Conservation (phyloP, 2,888 invertebrate genomes). For the Eupithecia exiguata region DNA sequence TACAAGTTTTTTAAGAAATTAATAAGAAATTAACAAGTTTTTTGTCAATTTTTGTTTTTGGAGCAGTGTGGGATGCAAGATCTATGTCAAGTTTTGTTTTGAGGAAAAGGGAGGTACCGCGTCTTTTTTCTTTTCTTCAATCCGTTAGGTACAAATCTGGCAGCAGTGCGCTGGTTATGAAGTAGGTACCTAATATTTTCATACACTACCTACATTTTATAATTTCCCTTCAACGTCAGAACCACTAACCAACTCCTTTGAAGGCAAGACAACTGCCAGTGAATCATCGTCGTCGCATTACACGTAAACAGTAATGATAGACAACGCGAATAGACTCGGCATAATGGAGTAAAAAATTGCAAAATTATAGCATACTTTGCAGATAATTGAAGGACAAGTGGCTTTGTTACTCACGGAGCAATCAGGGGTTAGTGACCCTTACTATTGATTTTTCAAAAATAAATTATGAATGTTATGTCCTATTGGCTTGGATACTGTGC, state of each 20-base stretch:
- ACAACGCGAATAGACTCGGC: neutral
- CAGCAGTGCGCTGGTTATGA: no score
- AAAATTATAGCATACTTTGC: conserved; percentile 62
- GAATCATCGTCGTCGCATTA: neutral
- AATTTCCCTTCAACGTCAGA: neutral
- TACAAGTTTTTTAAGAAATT: no score
- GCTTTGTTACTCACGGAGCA: conserved; percentile 58
- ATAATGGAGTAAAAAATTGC: conserved; percentile 52
- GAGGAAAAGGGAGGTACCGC: no score
- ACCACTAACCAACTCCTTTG: neutral
- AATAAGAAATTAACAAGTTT: no score
- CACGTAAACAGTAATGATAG: conserved; percentile 10
- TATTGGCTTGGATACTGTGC: neutral
- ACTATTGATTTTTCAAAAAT: conserved; percentile 55
- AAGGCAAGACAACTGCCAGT: neutral
- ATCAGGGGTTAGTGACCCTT: conserved; percentile 63
- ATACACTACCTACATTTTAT: neutral
- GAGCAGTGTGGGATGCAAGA: no score
- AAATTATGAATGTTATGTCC: neutral
- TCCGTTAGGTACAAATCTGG: no score
- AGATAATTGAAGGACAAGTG: conserved; percentile 64
- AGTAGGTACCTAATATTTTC: neutral
- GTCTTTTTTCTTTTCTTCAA: no score
- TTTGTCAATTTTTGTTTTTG: no score
- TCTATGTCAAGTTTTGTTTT: no score